Evolutionary conservation across 2,113 vertebrate genomes (phyloP), one percentile per base, ranked within the genome.

Genomic region (Megaleporinus macrocephalus): DNA sequence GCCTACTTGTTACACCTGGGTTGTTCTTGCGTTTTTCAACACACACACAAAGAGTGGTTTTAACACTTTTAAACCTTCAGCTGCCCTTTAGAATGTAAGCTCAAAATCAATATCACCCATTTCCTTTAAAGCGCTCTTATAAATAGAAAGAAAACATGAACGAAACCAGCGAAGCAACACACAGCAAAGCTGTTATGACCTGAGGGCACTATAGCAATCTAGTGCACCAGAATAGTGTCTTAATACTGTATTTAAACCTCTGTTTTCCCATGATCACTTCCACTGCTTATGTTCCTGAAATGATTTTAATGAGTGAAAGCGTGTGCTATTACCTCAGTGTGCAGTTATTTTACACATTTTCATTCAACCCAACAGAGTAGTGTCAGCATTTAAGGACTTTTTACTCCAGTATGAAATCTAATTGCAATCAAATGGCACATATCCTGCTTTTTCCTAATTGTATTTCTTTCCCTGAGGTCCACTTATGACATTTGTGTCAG

Each of bases 91-190:
- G 73, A 44, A 65, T 72, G 79, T 87, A 68, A 88, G 79, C 82
- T 20, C 83, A 85, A 66, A 6, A 77, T 83, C 57, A 63, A 91
- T 91, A 90, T 86, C 89, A 89, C 87, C 83, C 7, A 83, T 87
- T 84, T 89, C 89, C 87, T 82, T 80, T 73, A 26, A 57, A 15
- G 51, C 85, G 27, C 47, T 78, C 74, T 55, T 75, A 33, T 84
- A 87, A 86, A 88, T 73, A 55, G 78, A 82, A 90, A 91, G 27
- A 6, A 47, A 47, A 65, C 70, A 55, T n/a, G 53, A 55, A 49
- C 30, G 22, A 51, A 62, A 27, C n/a, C 41, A 74, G 71, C 89
- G 27, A 30, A 30, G 62, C 62, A 65, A 27, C 62, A 65, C 62
- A 65, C 1, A 30, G 26, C 65, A 36, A 68, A 68, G 65, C 27